Evolutionary conservation across 2,888 invertebrate genomes (phyloP), one percentile per base, ranked within the genome.

Genomic region (Erannis defoliaria): DNA sequence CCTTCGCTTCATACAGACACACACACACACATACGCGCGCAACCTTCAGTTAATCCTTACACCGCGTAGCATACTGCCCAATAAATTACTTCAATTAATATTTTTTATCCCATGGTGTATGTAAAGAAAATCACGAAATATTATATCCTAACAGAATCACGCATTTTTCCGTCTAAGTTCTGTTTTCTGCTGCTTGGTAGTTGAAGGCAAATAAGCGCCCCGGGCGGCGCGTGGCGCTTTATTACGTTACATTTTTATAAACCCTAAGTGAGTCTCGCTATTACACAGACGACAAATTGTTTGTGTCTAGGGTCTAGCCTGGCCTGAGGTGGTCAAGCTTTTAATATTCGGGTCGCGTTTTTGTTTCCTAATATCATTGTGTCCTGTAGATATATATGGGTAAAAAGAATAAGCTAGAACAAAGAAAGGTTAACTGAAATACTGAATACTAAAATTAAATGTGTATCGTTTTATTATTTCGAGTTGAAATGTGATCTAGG

Each of bases 181-280:
- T 33, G 46, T 46, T 46, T 46, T 31, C 10, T 19, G 33, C 33
- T 45, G 23, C 37, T 16, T 19, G 10, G 10, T 33, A 38, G 38
- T 55, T 55, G 23, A 38, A 61, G 38, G 55, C 61, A 65, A 68
- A 68, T 66, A 68, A 62, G 54, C 62, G 66, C 63, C 55, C 55
- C 46, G 53, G 63, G 66, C 65, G 46, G 29, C 49, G 16, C 43
- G 51, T n/a, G 50, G 33, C 62, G 42, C 55, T 65, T 63, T 70
- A 66, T 68, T 68, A 48, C 56, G 61, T 67, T 62, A 71, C 68
- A 67, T 67, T 68, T 66, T 67, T 67, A 65, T 68, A 67, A 67
- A 66, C 55, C 64, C 64, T 66, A 62, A 68, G 68, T 64, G 64
- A 61, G 71, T 64, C 55, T 45, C 57, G 67, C 68, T 66, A 67